Base-by-base conservation (phyloP, 2,888 invertebrate species). In the Julus scandinavius region DNA sequence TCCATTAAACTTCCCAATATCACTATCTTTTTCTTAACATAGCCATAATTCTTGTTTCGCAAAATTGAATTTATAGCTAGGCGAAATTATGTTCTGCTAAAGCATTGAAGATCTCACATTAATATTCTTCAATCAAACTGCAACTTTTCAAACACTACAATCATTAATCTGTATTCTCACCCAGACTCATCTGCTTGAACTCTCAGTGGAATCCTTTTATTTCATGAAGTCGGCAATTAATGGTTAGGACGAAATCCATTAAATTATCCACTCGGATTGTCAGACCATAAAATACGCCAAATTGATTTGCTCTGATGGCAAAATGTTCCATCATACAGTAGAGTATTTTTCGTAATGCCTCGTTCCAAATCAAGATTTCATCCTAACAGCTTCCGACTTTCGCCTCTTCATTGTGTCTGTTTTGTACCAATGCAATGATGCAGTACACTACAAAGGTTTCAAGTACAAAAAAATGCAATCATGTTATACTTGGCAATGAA, bases 331-430 rank as follows among this genome's bases (percentile, higher is more conserved):
- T 54, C 3, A 29, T 29, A 29, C 29, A 29, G 29, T 29, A 29
- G 29, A 15, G 4, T 17, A 54, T 54, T 54, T 54, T 54, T 13
- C 15, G 54, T 15, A 54, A 17, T 54, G 54, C 15, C 54, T 54
- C 54, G 15, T 54, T 54, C 11, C 2, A 1, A 72, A 72, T 29
- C 72, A 29, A 29, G 72, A 72, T 29, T 72, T 72, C 29, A 72
- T 72, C 11, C 72, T 29, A 72, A 72, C 72, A 29, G 72, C 13
- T 72, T 72, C 72, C 72, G 29, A 72, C 72, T 72, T 72, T 20
- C 29, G 7, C 72, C 29, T 72, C 29, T 72, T 72, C 29, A 72
- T 13, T 29, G 29, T 11, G 72, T 29, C 72, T 29, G 72, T 72
- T 72, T 11, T 72, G 29, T 9, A 13, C 72, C 29, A 72, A 29